Evolutionary conservation across 2,888 invertebrate genomes (phyloP).

Genomic region (Rapana venosa): DNA sequence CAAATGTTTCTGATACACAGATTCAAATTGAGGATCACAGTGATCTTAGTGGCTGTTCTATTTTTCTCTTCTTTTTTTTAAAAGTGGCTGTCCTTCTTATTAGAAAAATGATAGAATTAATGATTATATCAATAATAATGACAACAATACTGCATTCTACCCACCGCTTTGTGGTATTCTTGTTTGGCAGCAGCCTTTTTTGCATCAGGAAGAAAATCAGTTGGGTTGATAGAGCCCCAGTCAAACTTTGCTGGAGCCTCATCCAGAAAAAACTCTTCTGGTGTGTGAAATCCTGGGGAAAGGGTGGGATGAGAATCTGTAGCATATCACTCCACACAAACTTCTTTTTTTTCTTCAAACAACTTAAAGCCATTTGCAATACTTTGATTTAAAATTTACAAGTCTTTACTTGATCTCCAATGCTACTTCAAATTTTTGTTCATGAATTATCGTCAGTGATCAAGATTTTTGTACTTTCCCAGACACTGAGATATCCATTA

Average conservation of each 20-base stretch:
- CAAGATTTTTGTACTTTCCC: no score
- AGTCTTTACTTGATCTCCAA: no score
- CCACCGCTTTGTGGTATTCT: constrained; percentile 60
- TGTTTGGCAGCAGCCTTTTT: constrained; percentile 48
- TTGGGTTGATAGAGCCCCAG: constrained; percentile 70
- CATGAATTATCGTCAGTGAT: no score
- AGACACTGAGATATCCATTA: no score
- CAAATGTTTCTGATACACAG: no score
- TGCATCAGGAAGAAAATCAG: constrained; percentile 52
- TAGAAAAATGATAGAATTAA: background rate
- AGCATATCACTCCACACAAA: background rate
- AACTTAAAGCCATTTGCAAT: background rate
- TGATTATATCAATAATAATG: background rate
- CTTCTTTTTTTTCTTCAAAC: background rate
- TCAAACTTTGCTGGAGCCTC: constrained; percentile 67
- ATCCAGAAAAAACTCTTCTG: constrained; percentile 74
- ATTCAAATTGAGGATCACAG: no score
- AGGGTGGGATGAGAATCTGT: background rate
- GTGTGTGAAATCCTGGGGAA: constrained; percentile 73
- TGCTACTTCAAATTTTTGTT: no score
- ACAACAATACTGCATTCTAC: background rate
- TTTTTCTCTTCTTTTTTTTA: background rate
- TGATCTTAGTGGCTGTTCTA: no score
- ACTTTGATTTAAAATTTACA: no score
- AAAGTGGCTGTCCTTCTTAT: background rate